Evolutionary conservation across 2,113 vertebrate genomes (phyloP).

Genomic region (Percina caprodes): DNA sequence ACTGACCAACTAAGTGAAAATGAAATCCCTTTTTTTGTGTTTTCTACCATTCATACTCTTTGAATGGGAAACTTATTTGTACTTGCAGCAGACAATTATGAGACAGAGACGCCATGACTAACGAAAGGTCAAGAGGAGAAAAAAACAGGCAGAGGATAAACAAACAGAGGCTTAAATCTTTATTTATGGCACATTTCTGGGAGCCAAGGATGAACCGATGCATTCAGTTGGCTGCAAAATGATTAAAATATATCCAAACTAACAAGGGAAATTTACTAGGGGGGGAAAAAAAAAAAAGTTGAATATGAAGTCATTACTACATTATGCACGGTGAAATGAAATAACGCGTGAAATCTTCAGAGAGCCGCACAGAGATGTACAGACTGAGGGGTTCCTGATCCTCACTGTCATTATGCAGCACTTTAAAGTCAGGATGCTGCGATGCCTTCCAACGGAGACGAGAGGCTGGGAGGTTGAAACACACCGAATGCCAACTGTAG

Average conservation of each 20-base stretch:
- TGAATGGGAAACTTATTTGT: not conserved
- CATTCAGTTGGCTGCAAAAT: not conserved
- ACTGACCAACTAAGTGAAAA: not conserved
- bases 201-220: not conserved
- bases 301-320: not conserved
- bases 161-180: not conserved
- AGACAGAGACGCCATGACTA: not conserved
- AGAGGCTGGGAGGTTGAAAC: constrained; percentile 36
- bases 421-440: constrained; percentile 50
- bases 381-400: constrained; percentile 38
- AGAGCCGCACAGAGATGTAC: constrained; percentile 10
- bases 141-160: not conserved
- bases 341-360: not conserved
- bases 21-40: not conserved
- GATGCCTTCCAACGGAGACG: constrained; percentile 42
- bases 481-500: constrained; percentile 44
- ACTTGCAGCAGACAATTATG: not conserved
- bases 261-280: constrained; percentile 20
- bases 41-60: not conserved
- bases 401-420: constrained; percentile 48
- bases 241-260: constrained; percentile 1
- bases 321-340: constrained; percentile 34
- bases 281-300: not conserved
- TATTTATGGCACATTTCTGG: not conserved
- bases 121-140: not conserved